phyloP scores from a whole-genome alignment of 2,888 invertebrate species.

The Drosophila histrio region DNA sequence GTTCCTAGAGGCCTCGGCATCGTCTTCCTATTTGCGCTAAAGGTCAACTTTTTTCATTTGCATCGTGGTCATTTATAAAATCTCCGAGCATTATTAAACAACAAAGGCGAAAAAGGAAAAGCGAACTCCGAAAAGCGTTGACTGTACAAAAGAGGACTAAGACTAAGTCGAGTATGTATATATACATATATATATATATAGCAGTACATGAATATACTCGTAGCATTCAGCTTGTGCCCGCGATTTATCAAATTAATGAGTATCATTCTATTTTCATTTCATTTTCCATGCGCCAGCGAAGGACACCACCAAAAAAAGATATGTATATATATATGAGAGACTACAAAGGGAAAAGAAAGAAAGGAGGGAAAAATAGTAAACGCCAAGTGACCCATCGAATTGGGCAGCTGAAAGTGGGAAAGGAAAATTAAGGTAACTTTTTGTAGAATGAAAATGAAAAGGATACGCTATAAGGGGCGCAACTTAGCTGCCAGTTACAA shows the following conservation, averaged over 20 bases:
- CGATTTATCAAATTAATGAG: conserved; percentile 84
- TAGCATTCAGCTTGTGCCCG: conserved; percentile 48
- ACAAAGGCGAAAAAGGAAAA: conserved; percentile 50
- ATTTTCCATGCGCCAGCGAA: conserved; percentile 69
- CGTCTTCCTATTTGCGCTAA: conserved; percentile 62
- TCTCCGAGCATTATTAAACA: conserved; percentile 75
- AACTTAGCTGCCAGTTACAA: conserved; percentile 34
- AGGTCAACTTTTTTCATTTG: conserved; percentile 76
- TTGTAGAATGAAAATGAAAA: conserved; percentile 37
- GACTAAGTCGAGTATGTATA: conserved; percentile 13
- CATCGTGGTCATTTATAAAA: conserved; percentile 78
- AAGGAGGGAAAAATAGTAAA: conserved; percentile 24
- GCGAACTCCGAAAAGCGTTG: conserved; percentile 18
- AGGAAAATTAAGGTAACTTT: conserved; percentile 64
- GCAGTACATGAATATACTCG: conserved; percentile 21
- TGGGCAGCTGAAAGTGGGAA: conserved; percentile 28
- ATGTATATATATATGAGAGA: neutral
- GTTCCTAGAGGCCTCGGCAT: conserved; percentile 3
- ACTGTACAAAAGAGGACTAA: conserved; percentile 44
- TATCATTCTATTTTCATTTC: conserved; percentile 83
- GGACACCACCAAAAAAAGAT: conserved; percentile 28
- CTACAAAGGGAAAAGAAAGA: neutral
- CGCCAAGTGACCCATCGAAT: conserved; percentile 42
- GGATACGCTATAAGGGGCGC: conserved; percentile 52
- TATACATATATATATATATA: conserved; percentile 16